Base-by-base conservation (phyloP, 1,140 invertebrate genomes). In the Watersipora subatra region DNA sequence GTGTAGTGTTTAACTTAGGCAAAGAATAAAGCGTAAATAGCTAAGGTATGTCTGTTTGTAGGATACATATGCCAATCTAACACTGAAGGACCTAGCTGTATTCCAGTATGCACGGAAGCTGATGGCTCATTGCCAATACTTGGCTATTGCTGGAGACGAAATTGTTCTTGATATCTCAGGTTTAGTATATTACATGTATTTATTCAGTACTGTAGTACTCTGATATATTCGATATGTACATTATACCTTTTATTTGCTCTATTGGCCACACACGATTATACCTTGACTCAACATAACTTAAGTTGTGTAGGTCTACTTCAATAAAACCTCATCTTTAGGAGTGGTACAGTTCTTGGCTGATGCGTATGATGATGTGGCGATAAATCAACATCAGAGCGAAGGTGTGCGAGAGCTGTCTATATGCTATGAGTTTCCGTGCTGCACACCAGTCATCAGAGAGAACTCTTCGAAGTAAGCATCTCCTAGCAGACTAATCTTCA, bases 141-240 rank as follows among this genome's bases (percentile, higher is more conserved):
- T 46, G 66, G 15, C 65, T 70, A 24, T 62, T 68, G 20, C 24
- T 67, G 15, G 64, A 67, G 17, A 63, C 46, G 29, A 66, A 67
- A 62, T 55, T 65, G 25, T 68, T 67, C 46, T 55, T 63, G 26
- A 67, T 66, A 25, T 66, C 63, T 57, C 67, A 68, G 25, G 61
- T 64, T 1, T 56, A 67, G 19, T 68, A 61, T 22, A 64, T 63
- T 61, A 92, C 73, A 73, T 89, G 0, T 91, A 92, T 89, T 90
- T 89, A 0, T 74, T 92, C 26, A 83, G 85, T 71, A 93, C n/a
- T n/a, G n/a, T n/a, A n/a, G n/a, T n/a, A n/a, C n/a, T n/a, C n/a
- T n/a, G n/a, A n/a, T n/a, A n/a, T n/a, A n/a, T n/a, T n/a, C n/a
- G n/a, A n/a, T n/a, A n/a, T n/a, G n/a, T n/a, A n/a, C n/a, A n/a